Percentiles rank a stretch among this genome's conserved stretches.
Evolutionary conservation across 2,113 vertebrate genomes (phyloP).

Genomic region (Labrus mixtus): DNA sequence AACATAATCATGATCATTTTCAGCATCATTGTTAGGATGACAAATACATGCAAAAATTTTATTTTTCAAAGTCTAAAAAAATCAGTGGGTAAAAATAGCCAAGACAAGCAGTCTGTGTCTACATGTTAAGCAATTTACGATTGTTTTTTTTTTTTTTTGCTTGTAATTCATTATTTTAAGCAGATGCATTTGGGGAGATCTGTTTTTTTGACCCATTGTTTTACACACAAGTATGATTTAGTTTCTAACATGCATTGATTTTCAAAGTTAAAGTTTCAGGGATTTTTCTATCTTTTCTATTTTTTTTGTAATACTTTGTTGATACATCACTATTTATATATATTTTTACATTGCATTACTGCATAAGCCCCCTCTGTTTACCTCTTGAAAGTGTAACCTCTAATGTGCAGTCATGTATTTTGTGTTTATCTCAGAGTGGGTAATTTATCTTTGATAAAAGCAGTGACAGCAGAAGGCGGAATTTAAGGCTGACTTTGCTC

Average conservation of each 20-base stretch:
- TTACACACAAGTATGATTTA: conserved; percentile 4
- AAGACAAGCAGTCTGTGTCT: too few species aligned
- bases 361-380: not conserved
- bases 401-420: conserved; percentile 38
- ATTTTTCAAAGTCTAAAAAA: too few species aligned
- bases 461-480: conserved; percentile 1
- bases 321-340: too few species aligned
- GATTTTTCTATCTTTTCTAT: too few species aligned
- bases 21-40: not conserved
- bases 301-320: too few species aligned
- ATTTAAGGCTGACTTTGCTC: conserved; percentile 41
- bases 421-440: conserved; percentile 16
- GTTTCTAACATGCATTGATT: conserved; percentile 2
- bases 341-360: not conserved
- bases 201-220: conserved; percentile 11
- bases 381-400: not conserved
- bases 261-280: conserved; percentile 29
- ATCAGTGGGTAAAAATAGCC: too few species aligned
- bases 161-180: not conserved
- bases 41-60: too few species aligned
- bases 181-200: not conserved
- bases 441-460: conserved; percentile 30
- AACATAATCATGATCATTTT: too few species aligned
- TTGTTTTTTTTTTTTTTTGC: not conserved
- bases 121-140: too few species aligned